These are phyloP conservation scores for Xiphophorus couchianus DNA, from an alignment of 2,113 vertebrate genomes.

Conservation along the genomic window DNA sequence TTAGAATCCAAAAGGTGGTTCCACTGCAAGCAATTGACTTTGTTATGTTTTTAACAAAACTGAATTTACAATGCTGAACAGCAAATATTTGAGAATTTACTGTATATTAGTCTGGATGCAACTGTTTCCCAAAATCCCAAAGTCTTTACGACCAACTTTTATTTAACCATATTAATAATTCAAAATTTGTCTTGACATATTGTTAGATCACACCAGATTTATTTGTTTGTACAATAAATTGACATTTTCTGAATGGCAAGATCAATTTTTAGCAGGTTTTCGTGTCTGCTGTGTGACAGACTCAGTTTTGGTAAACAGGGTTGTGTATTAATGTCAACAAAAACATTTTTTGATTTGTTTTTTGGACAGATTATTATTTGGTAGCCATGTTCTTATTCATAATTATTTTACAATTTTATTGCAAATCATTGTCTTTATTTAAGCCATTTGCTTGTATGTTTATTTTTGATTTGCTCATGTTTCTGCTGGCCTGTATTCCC, in stretches of 20 bases:
- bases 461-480: slow-evolving; percentile 9
- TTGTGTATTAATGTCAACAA: slow-evolving; percentile 19
- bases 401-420: slow-evolving; percentile 11
- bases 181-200: background rate
- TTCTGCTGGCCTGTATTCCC: slow-evolving; percentile 17
- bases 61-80: background rate
- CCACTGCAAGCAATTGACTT: background rate
- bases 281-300: too few relatives aligned
- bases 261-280: too few relatives aligned
- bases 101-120: slow-evolving; percentile 6
- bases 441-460: slow-evolving; percentile 26
- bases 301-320: slow-evolving; percentile 1
- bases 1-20: background rate
- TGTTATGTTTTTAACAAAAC: background rate
- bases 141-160: background rate
- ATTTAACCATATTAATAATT: background rate
- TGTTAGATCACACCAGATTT: background rate
- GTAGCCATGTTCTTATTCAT: slow-evolving; percentile 28
- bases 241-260: background rate
- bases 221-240: background rate
- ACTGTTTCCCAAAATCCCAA: slow-evolving; percentile 9
- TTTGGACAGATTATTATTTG: slow-evolving; percentile 17
- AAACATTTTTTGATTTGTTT: slow-evolving; percentile 8
- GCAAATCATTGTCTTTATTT: slow-evolving; percentile 9
- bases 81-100: slow-evolving; percentile 46